These are phyloP conservation scores for Brachionus asplanchnoidis DNA, from an alignment of 1,140 invertebrate species.

Conservation along the genomic window DNA sequence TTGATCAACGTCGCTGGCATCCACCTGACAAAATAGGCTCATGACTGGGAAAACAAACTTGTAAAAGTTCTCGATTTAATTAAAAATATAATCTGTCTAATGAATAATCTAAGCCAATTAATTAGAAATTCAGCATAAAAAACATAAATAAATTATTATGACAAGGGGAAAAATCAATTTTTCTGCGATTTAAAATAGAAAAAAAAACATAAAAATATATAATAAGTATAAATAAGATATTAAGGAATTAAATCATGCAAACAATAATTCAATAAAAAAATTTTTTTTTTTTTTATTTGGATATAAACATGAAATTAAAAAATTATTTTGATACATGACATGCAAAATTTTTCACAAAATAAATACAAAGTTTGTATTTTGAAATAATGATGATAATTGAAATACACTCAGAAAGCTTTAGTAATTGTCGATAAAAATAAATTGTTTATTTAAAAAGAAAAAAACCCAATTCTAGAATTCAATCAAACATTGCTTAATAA, in stretches of 20 bases:
- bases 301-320: not conserved
- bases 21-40: not conserved
- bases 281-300: not conserved
- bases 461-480: no score
- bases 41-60: not conserved
- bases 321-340: not conserved
- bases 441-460: no score
- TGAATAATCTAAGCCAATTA: not conserved
- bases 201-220: not conserved
- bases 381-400: no score
- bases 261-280: not conserved
- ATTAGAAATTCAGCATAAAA: not conserved
- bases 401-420: no score
- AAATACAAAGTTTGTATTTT: no score
- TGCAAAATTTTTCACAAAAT: not conserved
- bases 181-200: not conserved
- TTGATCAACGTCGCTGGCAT: not conserved
- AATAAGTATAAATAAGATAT: not conserved
- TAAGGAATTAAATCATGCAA: not conserved
- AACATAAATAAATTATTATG: not conserved
- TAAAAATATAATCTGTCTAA: constrained; percentile 1
- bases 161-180: not conserved
- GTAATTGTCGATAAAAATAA: no score
- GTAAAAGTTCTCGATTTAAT: not conserved
- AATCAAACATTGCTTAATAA: no score